These are phyloP conservation scores for Hermaeophaga mercurialis DNA, from an alignment of 2,888 invertebrate genomes.

Conservation along the genomic window DNA sequence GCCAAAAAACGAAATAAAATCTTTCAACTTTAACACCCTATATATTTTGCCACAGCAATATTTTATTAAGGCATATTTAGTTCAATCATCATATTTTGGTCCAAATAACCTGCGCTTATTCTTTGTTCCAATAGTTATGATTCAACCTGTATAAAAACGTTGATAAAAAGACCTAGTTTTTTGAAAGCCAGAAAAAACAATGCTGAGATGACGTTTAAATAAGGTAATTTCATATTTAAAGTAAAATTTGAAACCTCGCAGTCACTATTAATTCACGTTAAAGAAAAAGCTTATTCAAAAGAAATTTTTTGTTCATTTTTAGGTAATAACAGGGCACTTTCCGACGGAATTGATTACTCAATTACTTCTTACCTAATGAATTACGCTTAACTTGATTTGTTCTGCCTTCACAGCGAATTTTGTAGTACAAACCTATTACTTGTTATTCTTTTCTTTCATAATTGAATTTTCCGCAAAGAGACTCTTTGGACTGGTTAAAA, in stretches of 20 bases:
- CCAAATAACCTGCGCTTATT: too few relatives aligned
- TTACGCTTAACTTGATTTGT: background rate
- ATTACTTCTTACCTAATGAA: background rate
- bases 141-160: too few relatives aligned
- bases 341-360: background rate
- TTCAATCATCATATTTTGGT: too few relatives aligned
- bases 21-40: too few relatives aligned
- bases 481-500: constrained; percentile 2
- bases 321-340: background rate
- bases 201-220: too few relatives aligned
- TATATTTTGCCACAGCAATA: too few relatives aligned
- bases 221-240: too few relatives aligned
- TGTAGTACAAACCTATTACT: constrained; percentile 1
- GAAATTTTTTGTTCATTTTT: background rate
- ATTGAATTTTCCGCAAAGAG: constrained; percentile 4
- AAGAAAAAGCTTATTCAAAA: background rate
- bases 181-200: too few relatives aligned
- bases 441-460: constrained; percentile 8
- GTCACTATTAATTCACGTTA: background rate
- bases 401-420: background rate
- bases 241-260: background rate
- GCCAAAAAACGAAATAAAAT: too few relatives aligned
- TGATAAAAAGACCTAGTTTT: too few relatives aligned
- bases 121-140: too few relatives aligned
- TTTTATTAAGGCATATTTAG: too few relatives aligned